A percentile compares a stretch with the other conserved stretches of the same genome.
Evolutionary conservation across 2,113 vertebrate genomes (phyloP).

Genomic region (Motacilla alba): DNA sequence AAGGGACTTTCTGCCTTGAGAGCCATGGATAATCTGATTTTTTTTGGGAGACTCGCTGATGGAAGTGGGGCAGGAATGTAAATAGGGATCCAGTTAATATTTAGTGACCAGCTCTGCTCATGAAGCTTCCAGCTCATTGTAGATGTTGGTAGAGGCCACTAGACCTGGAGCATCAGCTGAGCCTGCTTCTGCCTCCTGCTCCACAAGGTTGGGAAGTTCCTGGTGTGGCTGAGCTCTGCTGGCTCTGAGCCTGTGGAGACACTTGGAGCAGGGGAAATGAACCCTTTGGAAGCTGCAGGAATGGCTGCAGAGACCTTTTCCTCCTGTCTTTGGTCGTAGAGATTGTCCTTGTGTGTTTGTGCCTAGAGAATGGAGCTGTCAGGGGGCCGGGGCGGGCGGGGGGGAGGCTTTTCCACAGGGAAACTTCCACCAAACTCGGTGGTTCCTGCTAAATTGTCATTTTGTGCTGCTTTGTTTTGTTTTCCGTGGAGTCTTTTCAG

Average conservation of each 20-base stretch:
- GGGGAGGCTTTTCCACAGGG: neutral
- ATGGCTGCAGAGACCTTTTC: neutral
- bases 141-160: neutral
- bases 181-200: neutral
- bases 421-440: neutral
- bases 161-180: neutral
- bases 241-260: neutral
- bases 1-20: neutral
- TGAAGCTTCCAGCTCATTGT: neutral
- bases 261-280: neutral
- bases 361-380: slow-evolving; percentile 28
- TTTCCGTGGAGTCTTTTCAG: neutral
- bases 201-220: neutral
- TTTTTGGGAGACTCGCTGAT: neutral
- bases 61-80: neutral
- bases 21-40: neutral
- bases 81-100: neutral
- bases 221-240: neutral
- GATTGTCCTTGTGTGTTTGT: slow-evolving; percentile 51
- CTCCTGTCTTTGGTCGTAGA: slow-evolving; percentile 10
- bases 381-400: neutral
- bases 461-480: neutral
- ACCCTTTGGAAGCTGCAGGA: neutral
- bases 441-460: neutral
- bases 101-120: neutral